Base-by-base conservation (phyloP, 2,888 invertebrate species). In the Abrostola triplasia region DNA sequence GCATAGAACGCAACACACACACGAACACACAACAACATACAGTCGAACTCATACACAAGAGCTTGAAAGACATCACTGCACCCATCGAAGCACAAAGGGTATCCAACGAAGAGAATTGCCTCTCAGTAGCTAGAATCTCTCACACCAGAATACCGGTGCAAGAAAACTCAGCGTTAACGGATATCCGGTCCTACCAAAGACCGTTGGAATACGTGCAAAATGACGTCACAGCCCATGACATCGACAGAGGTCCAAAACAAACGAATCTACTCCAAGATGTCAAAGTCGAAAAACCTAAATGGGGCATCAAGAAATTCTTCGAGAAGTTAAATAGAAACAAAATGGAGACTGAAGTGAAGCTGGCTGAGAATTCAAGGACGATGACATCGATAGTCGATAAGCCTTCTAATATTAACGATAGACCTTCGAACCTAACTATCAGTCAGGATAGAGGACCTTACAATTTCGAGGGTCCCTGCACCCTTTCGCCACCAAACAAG, bases 1-100 rank as follows among this genome's bases (percentile, higher is more conserved):
- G 98, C 88, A 98, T 98, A 87, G 98, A 98, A 9, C 95, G 97
- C 0, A 94, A 93, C 84, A 93, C 93, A 9, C 89, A 89, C 73
- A 77, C 71, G 5, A 98, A 75, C 96, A 96, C 92, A 87, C 95
- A 74, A 88, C 95, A 59, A 88, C 95, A 80, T 88, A 95, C 93
- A 0, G 92, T 93, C 0, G 84, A 92, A 70, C 90, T 96, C 7
- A 95, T 96, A 66, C 96, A 96, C 73, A 96, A 96, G 77, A 96
- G 96, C 1, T 89, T 95, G 0, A 96, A 96, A 83, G 96, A 96
- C 79, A 88, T 91, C 0, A 81, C 89, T 0, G 72, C 78, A 0
- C 82, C 82, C 0, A 61, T 73, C 2, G 89, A 87, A 50, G 66
- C 62, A 0, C 73, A 78, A 0, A 80, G 83, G 60, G 75, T 77